These are phyloP conservation scores for Cynodonichthys magdalenae DNA, from an alignment of 2,797 vertebrate species.

Conservation along the genomic window DNA sequence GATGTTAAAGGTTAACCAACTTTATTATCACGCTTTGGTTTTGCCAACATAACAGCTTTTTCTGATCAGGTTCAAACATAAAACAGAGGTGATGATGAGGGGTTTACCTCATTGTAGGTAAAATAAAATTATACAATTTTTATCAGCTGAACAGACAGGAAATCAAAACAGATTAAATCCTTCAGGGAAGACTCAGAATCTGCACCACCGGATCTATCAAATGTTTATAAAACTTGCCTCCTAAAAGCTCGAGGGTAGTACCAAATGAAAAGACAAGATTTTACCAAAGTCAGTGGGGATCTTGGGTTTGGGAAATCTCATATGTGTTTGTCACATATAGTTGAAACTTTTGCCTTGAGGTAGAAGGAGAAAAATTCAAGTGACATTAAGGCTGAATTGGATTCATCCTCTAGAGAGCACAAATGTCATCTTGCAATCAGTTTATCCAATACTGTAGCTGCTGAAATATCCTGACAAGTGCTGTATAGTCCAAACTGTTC, in stretches of 20 bases:
- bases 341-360: slow-evolving; percentile 10
- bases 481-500: slow-evolving; percentile 15
- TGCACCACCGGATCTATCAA: neutral
- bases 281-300: slow-evolving; percentile 3
- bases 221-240: neutral
- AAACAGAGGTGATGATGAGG: neutral
- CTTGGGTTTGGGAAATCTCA: neutral
- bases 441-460: slow-evolving; percentile 3
- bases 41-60: neutral
- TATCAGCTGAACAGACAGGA: neutral
- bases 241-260: neutral
- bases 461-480: slow-evolving; percentile 19
- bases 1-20: neutral
- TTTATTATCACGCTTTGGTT: too few species aligned
- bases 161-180: neutral
- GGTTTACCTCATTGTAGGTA: too few species aligned
- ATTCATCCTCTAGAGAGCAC: slow-evolving; percentile 14
- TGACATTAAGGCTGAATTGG: slow-evolving; percentile 9
- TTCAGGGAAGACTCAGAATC: neutral
- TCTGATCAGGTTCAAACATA: neutral
- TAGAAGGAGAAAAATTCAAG: slow-evolving; percentile 14
- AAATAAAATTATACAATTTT: too few species aligned
- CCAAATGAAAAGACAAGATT: slow-evolving; percentile 8
- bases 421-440: slow-evolving; percentile 12
- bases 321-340: slow-evolving; percentile 8